phyloP scores from a whole-genome alignment of 2,888 invertebrate genomes.

The Argyresthia albistria region DNA sequence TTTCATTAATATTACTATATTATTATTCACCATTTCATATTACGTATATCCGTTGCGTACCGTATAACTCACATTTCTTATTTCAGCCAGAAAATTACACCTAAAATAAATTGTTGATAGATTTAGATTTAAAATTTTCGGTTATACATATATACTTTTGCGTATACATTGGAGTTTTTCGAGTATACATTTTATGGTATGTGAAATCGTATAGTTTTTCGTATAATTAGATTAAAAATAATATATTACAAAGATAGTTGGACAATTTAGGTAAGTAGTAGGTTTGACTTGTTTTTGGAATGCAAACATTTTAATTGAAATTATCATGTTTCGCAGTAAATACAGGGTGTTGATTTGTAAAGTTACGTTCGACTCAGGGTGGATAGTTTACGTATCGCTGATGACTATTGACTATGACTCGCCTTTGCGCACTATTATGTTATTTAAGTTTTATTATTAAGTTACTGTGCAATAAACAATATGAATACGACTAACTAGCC shows the following conservation, averaged over 20 bases:
- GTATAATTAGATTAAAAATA: constrained; percentile 33
- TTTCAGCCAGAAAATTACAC: constrained; percentile 2
- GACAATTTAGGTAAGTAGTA: too few species aligned
- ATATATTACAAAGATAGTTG: constrained; percentile 13
- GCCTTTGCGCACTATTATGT: too few species aligned
- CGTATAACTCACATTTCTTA: constrained; percentile 27
- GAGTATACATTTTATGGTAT: constrained; percentile 22
- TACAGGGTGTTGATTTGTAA: too few species aligned
- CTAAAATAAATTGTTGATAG: not conserved
- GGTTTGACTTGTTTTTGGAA: too few species aligned
- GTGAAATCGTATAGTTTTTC: constrained; percentile 47
- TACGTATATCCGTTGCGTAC: constrained; percentile 64
- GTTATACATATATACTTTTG: constrained; percentile 22
- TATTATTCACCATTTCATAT: constrained; percentile 35
- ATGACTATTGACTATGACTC: too few species aligned
- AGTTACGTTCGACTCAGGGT: too few species aligned
- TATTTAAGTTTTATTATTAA: too few species aligned
- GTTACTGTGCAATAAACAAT: too few species aligned
- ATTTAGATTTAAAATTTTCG: constrained; percentile 21
- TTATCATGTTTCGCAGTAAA: too few species aligned
- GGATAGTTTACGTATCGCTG: too few species aligned
- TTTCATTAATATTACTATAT: not conserved
- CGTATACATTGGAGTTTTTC: constrained; percentile 42
- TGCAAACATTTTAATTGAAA: too few species aligned
- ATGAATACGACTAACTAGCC: too few species aligned